These are phyloP conservation scores for Pseudachorutes palmiensis DNA, from an alignment of 1,140 invertebrate genomes.

Conservation along the genomic window DNA sequence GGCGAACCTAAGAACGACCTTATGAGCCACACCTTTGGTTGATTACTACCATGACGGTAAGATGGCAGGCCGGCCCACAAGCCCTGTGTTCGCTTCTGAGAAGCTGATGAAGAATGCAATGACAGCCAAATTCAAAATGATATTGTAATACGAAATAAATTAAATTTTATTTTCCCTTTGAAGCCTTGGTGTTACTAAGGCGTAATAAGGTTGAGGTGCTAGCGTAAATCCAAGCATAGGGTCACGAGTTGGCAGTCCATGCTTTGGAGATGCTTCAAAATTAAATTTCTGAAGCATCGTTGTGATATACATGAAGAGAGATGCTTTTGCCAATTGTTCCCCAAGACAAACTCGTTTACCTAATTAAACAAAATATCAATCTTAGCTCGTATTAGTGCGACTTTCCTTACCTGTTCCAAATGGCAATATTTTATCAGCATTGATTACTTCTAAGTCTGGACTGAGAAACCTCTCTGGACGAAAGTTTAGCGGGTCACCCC, in stretches of 20 bases:
- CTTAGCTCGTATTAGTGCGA: background rate
- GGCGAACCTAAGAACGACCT: no score
- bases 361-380: background rate
- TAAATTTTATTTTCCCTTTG: background rate
- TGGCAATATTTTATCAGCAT: conserved; percentile 16
- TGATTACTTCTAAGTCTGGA: background rate
- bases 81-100: no score
- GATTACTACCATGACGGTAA: no score
- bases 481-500: conserved; percentile 61
- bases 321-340: conserved; percentile 6
- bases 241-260: background rate
- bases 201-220: conserved; percentile 1
- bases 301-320: conserved; percentile 11
- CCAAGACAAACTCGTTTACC: conserved; percentile 15
- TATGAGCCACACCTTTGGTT: no score
- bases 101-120: no score
- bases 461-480: conserved; percentile 64
- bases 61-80: no score
- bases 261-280: background rate
- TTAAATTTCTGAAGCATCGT: conserved; percentile 16
- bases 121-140: no score
- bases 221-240: conserved; percentile 8
- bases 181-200: background rate
- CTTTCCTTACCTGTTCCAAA: conserved; percentile 10
- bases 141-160: no score